Conservation (phyloP, 2,113 vertebrate genomes). For the Ceyx margarethae region DNA sequence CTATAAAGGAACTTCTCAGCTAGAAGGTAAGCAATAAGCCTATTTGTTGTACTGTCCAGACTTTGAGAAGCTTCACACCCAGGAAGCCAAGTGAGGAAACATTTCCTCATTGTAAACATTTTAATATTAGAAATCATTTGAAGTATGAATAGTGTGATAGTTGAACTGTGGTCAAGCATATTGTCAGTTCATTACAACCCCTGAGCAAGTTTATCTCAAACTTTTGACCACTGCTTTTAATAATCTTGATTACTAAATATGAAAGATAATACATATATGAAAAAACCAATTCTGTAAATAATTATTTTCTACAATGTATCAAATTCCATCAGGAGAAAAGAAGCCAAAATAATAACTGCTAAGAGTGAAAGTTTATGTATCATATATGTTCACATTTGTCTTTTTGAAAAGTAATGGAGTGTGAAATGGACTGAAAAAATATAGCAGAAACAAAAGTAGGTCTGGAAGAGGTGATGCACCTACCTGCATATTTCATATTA, state of each 20-base stretch:
- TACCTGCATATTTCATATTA: neutral
- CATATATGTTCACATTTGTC: neutral
- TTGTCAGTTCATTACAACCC: neutral
- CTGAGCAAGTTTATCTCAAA: neutral
- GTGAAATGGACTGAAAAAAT: neutral
- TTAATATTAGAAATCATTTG: neutral
- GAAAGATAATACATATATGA: neutral
- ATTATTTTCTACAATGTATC: neutral
- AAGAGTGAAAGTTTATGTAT: neutral
- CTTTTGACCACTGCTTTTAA: neutral
- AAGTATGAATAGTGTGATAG: neutral
- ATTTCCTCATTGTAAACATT: neutral
- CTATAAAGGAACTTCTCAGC: neutral
- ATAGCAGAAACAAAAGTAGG: neutral
- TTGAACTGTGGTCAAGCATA: neutral
- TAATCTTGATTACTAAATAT: neutral
- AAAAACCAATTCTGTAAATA: neutral
- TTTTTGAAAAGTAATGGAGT: neutral
- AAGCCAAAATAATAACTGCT: neutral
- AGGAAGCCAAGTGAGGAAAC: neutral
- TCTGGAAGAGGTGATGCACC: neutral
- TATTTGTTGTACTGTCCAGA: neutral
- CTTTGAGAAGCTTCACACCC: neutral
- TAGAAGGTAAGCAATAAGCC: neutral
- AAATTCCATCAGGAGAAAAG: neutral